Percentiles rank a stretch among this genome's conserved stretches.
These are phyloP conservation scores for Tachyglossus aculeatus DNA, from an alignment of 2,797 vertebrate genomes.

Conservation along the genomic window DNA sequence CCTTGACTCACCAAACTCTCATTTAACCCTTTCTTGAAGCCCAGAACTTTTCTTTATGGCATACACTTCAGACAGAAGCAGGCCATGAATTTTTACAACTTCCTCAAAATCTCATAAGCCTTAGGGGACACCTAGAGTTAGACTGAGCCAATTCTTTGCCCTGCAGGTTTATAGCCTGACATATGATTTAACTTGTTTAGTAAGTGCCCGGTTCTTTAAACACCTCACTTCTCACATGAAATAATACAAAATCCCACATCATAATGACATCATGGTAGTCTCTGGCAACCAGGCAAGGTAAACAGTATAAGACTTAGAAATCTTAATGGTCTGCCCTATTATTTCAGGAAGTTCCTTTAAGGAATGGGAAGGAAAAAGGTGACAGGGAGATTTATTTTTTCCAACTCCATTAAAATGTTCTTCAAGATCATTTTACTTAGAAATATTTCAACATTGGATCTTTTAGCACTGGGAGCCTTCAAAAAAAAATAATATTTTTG, in stretches of 20 bases:
- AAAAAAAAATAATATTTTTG: not conserved
- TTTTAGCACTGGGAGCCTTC: too few species aligned
- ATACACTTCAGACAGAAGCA: constrained; percentile 57
- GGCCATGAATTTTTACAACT: constrained; percentile 63
- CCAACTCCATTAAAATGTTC: not conserved
- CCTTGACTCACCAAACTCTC: constrained; percentile 55
- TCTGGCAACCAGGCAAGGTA: not conserved
- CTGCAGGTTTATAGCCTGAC: constrained; percentile 47
- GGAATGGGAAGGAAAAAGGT: not conserved
- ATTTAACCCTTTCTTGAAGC: constrained; percentile 50
- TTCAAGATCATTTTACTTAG: not conserved
- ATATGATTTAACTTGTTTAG: constrained; percentile 33
- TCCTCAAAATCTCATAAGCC: constrained; percentile 58
- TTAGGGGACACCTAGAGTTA: constrained; percentile 57
- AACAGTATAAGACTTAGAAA: not conserved
- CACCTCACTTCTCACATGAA: constrained; percentile 1
- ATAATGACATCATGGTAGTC: not conserved
- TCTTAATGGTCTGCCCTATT: not conserved
- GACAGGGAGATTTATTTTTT: not conserved
- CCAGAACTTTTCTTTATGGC: constrained; percentile 62
- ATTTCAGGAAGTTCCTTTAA: constrained; percentile 2
- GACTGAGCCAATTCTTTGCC: constrained; percentile 44
- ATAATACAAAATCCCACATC: constrained; percentile 9
- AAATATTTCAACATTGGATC: not conserved
- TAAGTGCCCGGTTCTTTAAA: constrained; percentile 26